Base-by-base conservation (phyloP, 2,797 vertebrate genomes). In the Acanthurus leucopareius region DNA sequence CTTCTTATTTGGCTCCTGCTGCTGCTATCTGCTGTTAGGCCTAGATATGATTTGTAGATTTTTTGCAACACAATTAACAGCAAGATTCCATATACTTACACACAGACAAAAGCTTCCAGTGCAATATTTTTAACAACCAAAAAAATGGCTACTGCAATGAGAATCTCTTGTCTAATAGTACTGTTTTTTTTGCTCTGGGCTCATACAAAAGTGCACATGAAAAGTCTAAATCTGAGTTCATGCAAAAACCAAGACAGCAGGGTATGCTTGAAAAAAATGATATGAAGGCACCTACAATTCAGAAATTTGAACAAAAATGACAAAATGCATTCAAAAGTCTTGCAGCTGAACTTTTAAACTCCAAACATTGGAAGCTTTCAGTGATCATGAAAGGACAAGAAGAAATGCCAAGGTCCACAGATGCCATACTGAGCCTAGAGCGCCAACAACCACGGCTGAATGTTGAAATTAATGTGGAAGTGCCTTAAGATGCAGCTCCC, bases 401-500 rank as follows among this genome's bases (percentile, higher is more conserved):
- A 71, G 48, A 79, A 77, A 70, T 72, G 69, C 80, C 74, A 78
- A 66, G 56, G 69, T 85, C 72, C 76, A 87, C 82, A 88, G 79
- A 86, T 76, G 81, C 73, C 69, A 64, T 19, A 59, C 44, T 67
- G 73, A 83, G 75, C 62, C 60, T 61, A 32, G 42, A 70, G 84
- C 54, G 28, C 75, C 83, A 81, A 62, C 76, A 75, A 67, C 67
- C 69, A 47, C 3, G 60, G 77, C 63, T 80, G 79, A 75, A 63
- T 66, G 77, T 64, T 81, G 77, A 84, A 89, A 88, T 87, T 19
- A 86, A 79, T 83, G 75, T 84, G 78, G 64, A 85, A 76, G 63
- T 58, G 77, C 80, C 69, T 87, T 80, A 83, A 90, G 84, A 89
- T 83, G 80, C 66, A 69, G 65, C 69, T 86, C 86, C 83, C 86